Percentiles rank a stretch among this genome's conserved stretches.
These are phyloP conservation scores for Perca fluviatilis DNA, from an alignment of 2,113 vertebrate genomes.

Conservation along the genomic window DNA sequence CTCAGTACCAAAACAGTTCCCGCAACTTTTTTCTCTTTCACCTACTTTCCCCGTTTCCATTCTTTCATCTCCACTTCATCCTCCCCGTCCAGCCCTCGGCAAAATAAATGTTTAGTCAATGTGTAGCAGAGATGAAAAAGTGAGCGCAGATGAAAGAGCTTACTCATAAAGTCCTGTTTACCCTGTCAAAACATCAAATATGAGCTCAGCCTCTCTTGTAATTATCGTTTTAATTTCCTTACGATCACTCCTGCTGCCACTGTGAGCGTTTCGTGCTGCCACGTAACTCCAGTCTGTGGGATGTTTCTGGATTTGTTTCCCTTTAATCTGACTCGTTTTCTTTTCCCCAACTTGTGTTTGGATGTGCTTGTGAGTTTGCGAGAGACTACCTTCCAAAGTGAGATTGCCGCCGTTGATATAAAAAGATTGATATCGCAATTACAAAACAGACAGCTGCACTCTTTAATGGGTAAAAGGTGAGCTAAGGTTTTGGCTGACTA, in stretches of 20 bases:
- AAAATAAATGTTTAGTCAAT: conserved; percentile 57
- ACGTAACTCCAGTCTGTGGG: conserved; percentile 16
- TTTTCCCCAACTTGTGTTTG: not conserved
- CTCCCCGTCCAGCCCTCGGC: not conserved
- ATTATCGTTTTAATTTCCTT: conserved; percentile 56
- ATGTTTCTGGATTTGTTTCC: conserved; percentile 8
- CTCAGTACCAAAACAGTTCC: not conserved
- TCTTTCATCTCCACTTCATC: conserved; percentile 49
- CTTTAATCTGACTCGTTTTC: conserved; percentile 18
- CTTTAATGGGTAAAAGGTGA: not conserved
- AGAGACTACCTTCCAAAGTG: conserved; percentile 1
- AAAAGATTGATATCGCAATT: not conserved
- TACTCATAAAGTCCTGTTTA: conserved; percentile 58
- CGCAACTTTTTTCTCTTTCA: conserved; percentile 14
- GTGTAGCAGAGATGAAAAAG: conserved; percentile 54
- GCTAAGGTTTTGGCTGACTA: not conserved
- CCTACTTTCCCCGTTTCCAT: conserved; percentile 42
- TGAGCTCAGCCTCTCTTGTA: conserved; percentile 39
- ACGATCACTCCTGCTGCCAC: not conserved
- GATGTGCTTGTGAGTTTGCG: conserved; percentile 5
- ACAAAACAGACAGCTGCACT: conserved; percentile 1
- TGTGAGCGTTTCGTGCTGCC: not conserved
- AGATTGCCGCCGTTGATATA: not conserved
- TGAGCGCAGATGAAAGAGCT: conserved; percentile 47
- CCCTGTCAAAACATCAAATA: conserved; percentile 38